Conservation (phyloP, 2,888 invertebrate genomes). For the Acronicta leporina region DNA sequence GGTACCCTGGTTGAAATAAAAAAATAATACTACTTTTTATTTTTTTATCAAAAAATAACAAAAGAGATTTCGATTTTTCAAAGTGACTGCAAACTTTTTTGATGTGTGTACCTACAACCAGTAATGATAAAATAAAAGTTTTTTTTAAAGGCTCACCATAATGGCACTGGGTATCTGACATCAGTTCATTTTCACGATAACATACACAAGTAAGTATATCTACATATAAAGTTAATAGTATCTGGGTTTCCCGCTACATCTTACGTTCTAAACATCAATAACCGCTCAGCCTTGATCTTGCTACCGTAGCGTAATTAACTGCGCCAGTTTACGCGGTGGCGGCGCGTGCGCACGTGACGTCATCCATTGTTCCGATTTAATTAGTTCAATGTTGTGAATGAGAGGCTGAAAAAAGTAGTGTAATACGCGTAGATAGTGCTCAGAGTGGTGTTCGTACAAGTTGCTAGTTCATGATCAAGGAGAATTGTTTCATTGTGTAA, state of each 20-base stretch:
- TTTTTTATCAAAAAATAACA: too few relatives aligned
- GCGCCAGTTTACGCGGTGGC: constrained; percentile 63
- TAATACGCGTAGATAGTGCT: constrained; percentile 41
- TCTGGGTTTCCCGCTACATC: constrained; percentile 55
- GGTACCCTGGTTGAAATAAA: too few relatives aligned
- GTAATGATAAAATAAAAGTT: too few relatives aligned
- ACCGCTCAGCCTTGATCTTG: constrained; percentile 79
- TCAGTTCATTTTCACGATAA: too few relatives aligned
- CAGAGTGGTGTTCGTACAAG: constrained; percentile 2
- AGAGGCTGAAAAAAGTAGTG: constrained; percentile 49
- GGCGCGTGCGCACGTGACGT: constrained; percentile 73
- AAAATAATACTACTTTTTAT: too few relatives aligned
- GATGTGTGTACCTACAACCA: too few relatives aligned
- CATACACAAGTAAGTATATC: too few relatives aligned
- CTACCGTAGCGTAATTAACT: constrained; percentile 71
- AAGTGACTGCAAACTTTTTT: too few relatives aligned
- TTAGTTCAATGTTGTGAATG: constrained; percentile 63
- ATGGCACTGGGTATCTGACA: too few relatives aligned
- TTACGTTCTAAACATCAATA: constrained; percentile 40
- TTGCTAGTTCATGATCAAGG: constrained; percentile 44
- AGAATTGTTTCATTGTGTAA: constrained; percentile 3
- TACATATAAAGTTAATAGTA: background rate
- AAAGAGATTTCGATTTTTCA: too few relatives aligned
- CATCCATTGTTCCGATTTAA: constrained; percentile 68
- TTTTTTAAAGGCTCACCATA: too few relatives aligned